Percentiles rank a stretch among this genome's conserved stretches.
Evolutionary conservation across 2,888 invertebrate species (phyloP).

Genomic region (Pandemis heparana): DNA sequence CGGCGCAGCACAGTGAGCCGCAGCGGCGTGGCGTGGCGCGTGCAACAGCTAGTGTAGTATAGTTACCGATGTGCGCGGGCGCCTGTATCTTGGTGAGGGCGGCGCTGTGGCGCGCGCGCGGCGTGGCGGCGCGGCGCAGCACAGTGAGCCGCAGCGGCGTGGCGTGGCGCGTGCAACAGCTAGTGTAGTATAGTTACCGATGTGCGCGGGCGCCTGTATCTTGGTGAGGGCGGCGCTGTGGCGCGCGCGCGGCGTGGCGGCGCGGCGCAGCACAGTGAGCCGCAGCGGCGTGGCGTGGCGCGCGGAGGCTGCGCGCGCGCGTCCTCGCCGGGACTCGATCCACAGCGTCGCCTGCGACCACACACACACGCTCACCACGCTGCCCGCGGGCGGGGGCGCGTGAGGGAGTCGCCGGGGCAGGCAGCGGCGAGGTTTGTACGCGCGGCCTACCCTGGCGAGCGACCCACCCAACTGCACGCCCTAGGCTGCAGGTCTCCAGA

Average conservation of each 20-base stretch:
- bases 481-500: too few species aligned
- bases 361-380: too few species aligned
- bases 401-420: too few species aligned
- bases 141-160: conserved; percentile 64
- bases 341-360: conserved; percentile 64
- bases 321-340: conserved; percentile 62
- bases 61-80: conserved; percentile 32
- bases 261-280: conserved; percentile 54
- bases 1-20: conserved; percentile 58
- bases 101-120: too few species aligned
- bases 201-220: conserved; percentile 20
- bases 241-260: conserved; percentile 16
- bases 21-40: conserved; percentile 56
- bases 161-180: conserved; percentile 40
- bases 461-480: too few species aligned
- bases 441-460: too few species aligned
- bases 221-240: conserved; percentile 7
- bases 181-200: conserved; percentile 33
- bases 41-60: neutral
- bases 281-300: conserved; percentile 59
- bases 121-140: conserved; percentile 46
- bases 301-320: conserved; percentile 40
- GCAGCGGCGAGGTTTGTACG: too few species aligned
- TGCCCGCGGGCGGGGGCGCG: too few species aligned
- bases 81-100: conserved; percentile 26